These are phyloP conservation scores for Tauraco hartlaubi DNA, from an alignment of 2,797 vertebrate species.

Conservation along the genomic window DNA sequence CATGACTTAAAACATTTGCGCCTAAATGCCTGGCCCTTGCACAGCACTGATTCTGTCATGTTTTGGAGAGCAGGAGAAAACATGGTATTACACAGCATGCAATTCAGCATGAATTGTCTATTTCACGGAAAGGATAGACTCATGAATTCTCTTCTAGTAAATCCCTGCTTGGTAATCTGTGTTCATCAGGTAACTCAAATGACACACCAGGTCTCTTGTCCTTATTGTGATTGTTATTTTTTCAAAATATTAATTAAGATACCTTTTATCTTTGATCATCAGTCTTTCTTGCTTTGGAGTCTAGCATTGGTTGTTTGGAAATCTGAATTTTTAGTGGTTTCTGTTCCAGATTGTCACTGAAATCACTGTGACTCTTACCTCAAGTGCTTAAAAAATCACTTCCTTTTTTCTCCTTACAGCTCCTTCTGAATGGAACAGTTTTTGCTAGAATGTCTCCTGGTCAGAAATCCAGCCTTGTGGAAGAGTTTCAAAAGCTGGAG, in stretches of 20 bases:
- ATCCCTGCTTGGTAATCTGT: not conserved
- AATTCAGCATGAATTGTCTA: not conserved
- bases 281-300: not conserved
- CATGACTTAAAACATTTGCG: not conserved
- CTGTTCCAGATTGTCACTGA: not conserved
- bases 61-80: not conserved
- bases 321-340: not conserved
- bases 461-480: conserved; percentile 83
- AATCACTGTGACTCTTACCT: not conserved
- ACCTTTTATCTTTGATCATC: not conserved
- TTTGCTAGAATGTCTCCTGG: conserved; percentile 86
- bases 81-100: not conserved
- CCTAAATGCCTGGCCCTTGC: not conserved
- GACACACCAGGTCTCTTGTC: not conserved
- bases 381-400: not conserved
- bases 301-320: not conserved
- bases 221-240: not conserved
- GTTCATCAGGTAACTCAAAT: not conserved
- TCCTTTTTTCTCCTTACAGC: conserved; percentile 54
- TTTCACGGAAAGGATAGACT: not conserved
- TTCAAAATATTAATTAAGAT: not conserved
- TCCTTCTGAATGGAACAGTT: conserved; percentile 82
- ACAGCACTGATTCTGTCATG: not conserved
- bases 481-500: conserved; percentile 86
- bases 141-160: not conserved